phyloP scores from a whole-genome alignment of 2,888 invertebrate genomes.

The Hirtodrosophila alboralis region DNA sequence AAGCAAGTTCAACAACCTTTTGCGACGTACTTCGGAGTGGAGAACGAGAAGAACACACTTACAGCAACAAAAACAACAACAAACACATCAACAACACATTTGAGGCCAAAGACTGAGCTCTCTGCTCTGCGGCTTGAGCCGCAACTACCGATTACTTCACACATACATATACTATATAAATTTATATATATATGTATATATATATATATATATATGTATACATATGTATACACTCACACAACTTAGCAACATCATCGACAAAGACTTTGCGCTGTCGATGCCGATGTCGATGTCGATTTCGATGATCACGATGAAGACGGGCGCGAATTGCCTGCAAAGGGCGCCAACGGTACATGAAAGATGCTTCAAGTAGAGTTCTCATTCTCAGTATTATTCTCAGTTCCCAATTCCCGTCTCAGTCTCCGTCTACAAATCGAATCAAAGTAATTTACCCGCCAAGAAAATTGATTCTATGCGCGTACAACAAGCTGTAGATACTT shows the following conservation, averaged over 20 bases:
- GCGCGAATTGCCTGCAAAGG: slow-evolving; percentile 72
- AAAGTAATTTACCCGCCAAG: slow-evolving; percentile 65
- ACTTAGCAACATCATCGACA: slow-evolving; percentile 37
- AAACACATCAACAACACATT: slow-evolving; percentile 56
- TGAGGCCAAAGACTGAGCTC: slow-evolving; percentile 52
- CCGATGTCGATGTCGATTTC: slow-evolving; percentile 50
- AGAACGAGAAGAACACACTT: slow-evolving; percentile 42
- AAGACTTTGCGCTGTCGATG: too few species aligned
- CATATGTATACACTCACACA: slow-evolving; percentile 33
- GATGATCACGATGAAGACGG: slow-evolving; percentile 60
- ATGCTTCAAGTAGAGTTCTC: slow-evolving; percentile 50
- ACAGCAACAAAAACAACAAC: too few species aligned
- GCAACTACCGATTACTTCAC: slow-evolving; percentile 74
- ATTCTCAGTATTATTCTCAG: slow-evolving; percentile 27
- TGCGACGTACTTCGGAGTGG: slow-evolving; percentile 12
- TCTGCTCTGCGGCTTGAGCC: slow-evolving; percentile 44
- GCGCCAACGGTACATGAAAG: slow-evolving; percentile 69
- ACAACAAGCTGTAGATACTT: slow-evolving; percentile 40
- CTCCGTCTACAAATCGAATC: slow-evolving; percentile 67
- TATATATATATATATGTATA: slow-evolving; percentile 26
- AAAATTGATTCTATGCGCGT: slow-evolving; percentile 61
- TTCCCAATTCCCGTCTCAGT: slow-evolving; percentile 7
- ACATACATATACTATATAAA: slow-evolving; percentile 41
- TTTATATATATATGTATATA: slow-evolving; percentile 14
- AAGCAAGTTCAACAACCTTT: slow-evolving; percentile 73